phyloP scores from a whole-genome alignment of 2,113 vertebrate genomes.

The Misgurnus anguillicaudatus region DNA sequence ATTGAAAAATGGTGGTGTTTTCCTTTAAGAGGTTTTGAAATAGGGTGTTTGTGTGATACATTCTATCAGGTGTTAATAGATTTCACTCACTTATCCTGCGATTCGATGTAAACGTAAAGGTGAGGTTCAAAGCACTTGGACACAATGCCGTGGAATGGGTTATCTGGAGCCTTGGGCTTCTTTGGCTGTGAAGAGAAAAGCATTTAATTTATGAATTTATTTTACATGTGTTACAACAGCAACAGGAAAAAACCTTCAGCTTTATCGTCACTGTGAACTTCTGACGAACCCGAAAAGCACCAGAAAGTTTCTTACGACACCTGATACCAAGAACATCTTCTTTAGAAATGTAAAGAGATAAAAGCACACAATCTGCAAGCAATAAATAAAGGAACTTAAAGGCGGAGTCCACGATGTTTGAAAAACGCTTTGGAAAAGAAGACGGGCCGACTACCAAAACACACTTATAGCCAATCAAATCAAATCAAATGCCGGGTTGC shows the following conservation, averaged over 20 bases:
- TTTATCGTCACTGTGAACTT: background rate
- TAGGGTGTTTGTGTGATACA: too few relatives aligned
- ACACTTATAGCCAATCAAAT: too few relatives aligned
- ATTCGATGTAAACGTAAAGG: slow-evolving; percentile 98
- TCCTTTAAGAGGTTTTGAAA: too few relatives aligned
- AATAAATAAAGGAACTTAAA: background rate
- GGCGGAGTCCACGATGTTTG: too few relatives aligned
- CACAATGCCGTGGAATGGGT: slow-evolving; percentile 96
- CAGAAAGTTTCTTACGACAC: slow-evolving; percentile 13
- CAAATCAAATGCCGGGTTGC: too few relatives aligned
- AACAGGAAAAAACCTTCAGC: slow-evolving; percentile 15
- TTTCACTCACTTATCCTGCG: slow-evolving; percentile 94
- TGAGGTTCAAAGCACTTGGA: slow-evolving; percentile 99
- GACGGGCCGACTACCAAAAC: too few relatives aligned
- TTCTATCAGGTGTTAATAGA: slow-evolving; percentile 12
- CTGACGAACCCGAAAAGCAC: slow-evolving; percentile 20
- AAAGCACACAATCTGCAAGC: background rate
- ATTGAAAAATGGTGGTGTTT: too few relatives aligned
- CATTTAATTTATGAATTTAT: slow-evolving; percentile 31
- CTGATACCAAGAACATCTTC: slow-evolving; percentile 18
- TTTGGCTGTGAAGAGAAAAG: slow-evolving; percentile 81
- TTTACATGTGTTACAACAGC: background rate
- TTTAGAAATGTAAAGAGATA: slow-evolving; percentile 22
- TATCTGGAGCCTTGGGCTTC: slow-evolving; percentile 93
- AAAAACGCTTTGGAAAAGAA: too few relatives aligned